phyloP scores from a whole-genome alignment of 2,797 vertebrate species.

The Notoglanidium macrostoma region DNA sequence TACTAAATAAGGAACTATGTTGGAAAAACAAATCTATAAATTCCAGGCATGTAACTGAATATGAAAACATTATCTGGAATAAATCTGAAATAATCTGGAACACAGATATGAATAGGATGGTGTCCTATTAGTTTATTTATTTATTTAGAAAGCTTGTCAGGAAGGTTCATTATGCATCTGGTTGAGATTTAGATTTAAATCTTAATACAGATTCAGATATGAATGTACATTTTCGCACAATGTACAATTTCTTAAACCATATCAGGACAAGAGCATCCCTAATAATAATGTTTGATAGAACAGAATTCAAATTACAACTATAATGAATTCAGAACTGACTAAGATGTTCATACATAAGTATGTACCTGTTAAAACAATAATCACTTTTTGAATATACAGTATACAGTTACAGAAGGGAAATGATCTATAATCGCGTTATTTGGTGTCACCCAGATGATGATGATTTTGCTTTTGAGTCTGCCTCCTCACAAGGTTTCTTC shows the following conservation, averaged over 20 bases:
- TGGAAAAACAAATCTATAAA: slow-evolving; percentile 1
- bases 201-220: background rate
- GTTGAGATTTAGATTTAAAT: background rate
- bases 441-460: background rate
- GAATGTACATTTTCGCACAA: background rate
- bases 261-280: background rate
- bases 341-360: background rate
- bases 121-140: background rate
- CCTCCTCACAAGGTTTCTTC: background rate
- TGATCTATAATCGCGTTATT: background rate
- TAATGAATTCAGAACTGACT: background rate
- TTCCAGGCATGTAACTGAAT: background rate
- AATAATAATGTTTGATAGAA: background rate
- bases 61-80: background rate
- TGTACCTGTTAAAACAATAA: background rate
- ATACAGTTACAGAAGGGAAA: background rate
- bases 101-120: background rate
- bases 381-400: background rate
- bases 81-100: background rate
- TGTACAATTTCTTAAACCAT: background rate
- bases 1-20: slow-evolving; percentile 2
- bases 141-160: background rate
- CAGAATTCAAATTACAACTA: background rate
- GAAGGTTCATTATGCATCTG: background rate
- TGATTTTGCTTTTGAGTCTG: background rate